Base-by-base conservation (phyloP, 2,888 invertebrate genomes). In the Euplexia lucipara region DNA sequence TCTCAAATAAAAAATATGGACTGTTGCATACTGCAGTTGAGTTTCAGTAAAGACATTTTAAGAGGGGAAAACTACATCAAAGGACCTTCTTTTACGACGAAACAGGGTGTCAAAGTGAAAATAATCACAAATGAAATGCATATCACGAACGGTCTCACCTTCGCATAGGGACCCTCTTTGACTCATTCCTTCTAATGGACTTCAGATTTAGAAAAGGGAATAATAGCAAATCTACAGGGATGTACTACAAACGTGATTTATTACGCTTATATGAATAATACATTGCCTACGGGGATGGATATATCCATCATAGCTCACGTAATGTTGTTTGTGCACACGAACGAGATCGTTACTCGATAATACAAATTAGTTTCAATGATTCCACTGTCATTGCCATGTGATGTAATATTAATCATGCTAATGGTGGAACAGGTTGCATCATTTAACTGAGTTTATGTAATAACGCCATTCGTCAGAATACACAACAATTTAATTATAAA, bases 181-280 rank as follows among this genome's bases (percentile, higher is more conserved):
- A 66, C 78, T 81, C 66, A 72, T 77, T 86, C 83, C 79, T 82
- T 84, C 82, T 87, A 86, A 86, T 86, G 82, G 82, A 85, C 86
- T 86, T 77, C 60, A 76, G 83, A 83, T 87, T 87, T 84, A 75
- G 82, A 85, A 85, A 84, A 81, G 77, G 83, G 83, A 86, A 87
- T 88, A 84, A 88, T 88, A 84, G 82, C 75, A 81, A 85, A 84
- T 85, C 86, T 85, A 76, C 74, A 66, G 81, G 82, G 85, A 83
- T 73, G 84, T 83, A 83, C 83, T 82, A 83, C 83, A 84, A 83
- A 88, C 84, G 84, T 89, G 90, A 91, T 91, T 91, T 90, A 91
- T 91, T 85, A 88, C 86, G 75, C 66, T 67, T 75, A 76, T 83
- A 89, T 91, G 90, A 91, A 91, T 91, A 90, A 91, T 85, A 87